A percentile compares a stretch with the other conserved stretches of the same genome.
Conservation (phyloP, 2,888 invertebrate species). For the Drosophila rubida region DNA sequence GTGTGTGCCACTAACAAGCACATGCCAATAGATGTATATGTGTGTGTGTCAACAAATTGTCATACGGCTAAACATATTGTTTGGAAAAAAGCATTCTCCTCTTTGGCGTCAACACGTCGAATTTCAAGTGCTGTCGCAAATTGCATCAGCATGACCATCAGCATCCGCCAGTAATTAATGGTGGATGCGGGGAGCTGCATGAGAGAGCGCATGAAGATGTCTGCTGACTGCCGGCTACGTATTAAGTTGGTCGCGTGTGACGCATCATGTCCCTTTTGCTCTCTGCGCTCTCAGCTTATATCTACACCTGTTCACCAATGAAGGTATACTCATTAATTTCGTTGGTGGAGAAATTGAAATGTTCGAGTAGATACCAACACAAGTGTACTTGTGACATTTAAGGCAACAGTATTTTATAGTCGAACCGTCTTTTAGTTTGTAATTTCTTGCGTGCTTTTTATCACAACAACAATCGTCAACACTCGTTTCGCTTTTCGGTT, state of each 20-base stretch:
- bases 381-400: background rate
- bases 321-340: conserved; percentile 9
- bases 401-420: conserved; percentile 17
- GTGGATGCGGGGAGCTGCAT: background rate
- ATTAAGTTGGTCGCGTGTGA: conserved; percentile 27
- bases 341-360: background rate
- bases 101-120: conserved; percentile 47
- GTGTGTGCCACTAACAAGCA: conserved; percentile 23
- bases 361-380: background rate
- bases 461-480: conserved; percentile 29
- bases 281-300: conserved; percentile 12
- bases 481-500: conserved; percentile 8
- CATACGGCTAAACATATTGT: conserved; percentile 58
- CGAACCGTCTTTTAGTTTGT: background rate
- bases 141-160: conserved; percentile 47
- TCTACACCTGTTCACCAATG: background rate
- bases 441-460: conserved; percentile 31
- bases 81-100: conserved; percentile 26
- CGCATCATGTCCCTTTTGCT: conserved; percentile 17
- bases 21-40: conserved; percentile 9
- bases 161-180: background rate
- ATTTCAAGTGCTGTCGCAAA: conserved; percentile 52
- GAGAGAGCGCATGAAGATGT: conserved; percentile 1
- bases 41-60: conserved; percentile 28
- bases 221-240: conserved; percentile 20